Evolutionary conservation across 2,888 invertebrate species (phyloP), one percentile per base, ranked within the genome.

Genomic region (Sphaerophoria taeniata): DNA sequence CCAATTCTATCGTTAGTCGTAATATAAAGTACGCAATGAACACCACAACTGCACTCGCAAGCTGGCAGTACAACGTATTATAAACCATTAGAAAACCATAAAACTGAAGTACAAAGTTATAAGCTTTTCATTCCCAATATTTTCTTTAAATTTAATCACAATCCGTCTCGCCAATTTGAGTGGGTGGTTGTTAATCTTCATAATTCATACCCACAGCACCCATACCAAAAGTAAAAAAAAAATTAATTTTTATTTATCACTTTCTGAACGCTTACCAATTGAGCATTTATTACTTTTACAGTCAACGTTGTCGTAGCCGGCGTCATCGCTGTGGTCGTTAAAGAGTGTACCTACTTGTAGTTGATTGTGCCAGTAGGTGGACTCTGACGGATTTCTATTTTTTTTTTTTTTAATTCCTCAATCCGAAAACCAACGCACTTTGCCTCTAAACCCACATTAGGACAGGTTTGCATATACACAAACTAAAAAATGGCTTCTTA

Each of bases 321-420:
- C 24, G 24, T 24, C 24, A 24, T 24, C 24, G 12, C 55, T 70
- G 33, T 70, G 45, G 24, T 55, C 51, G 24, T 24, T 4, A 16
- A 49, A 16, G 11, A 39, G 39, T 39, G 39, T 39, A 39, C 39
- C 9, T 7, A 39, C 39, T 1, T 7, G 31, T 33, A 9, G 61
- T 34, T 55, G 53, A 51, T 60, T 39, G 31, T 58, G 58, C 34
- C 75, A 60, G 81, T 55, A 77, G 65, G 79, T 79, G 79, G 79
- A 65, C 75, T 74, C 53, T 71, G 71, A 75, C 9, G 67, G 83
- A 77, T 84, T 84, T 79, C 79, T 79, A 56, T 71, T 79, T 70
- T 70, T n/a, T 24, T 65, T 65, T 36, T 31, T 9, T 12, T 11
- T n/a, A n/a, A 16, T 58, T 36, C 34, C 4, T 36, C 5, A 14